These are phyloP conservation scores for Epinephelus malabaricus DNA, from an alignment of 2,797 vertebrate species.

Conservation along the genomic window DNA sequence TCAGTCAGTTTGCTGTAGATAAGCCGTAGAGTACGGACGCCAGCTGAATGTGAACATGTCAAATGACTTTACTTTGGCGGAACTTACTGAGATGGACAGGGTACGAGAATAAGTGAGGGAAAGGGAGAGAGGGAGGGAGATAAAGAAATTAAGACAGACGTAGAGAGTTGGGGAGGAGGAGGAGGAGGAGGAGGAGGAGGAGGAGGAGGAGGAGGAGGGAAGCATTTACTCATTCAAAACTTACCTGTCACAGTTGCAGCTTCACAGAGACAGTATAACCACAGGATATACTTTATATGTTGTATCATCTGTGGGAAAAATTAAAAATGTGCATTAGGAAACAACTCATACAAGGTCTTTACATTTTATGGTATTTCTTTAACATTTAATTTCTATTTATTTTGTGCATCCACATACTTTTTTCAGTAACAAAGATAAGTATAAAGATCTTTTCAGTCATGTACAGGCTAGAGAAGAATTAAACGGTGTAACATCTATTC, in stretches of 20 bases:
- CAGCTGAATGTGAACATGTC: slow-evolving; percentile 10
- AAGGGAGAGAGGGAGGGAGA: not conserved
- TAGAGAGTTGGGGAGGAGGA: not conserved
- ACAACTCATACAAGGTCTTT: not conserved
- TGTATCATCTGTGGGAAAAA: slow-evolving; percentile 90
- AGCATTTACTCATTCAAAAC: slow-evolving; percentile 40
- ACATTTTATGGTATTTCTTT: not conserved
- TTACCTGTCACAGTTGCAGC: slow-evolving; percentile 84
- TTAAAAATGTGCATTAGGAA: slow-evolving; percentile 39
- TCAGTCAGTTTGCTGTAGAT: slow-evolving; percentile 25
- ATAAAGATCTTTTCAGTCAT: not conserved
- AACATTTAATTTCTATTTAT: not conserved
- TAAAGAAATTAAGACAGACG: not conserved
- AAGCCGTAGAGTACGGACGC: not conserved
- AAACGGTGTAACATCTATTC: not conserved
- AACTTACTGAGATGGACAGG: not conserved
- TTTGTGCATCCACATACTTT: not conserved
- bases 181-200: slow-evolving; percentile 7
- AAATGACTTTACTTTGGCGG: not conserved
- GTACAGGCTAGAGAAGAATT: not conserved
- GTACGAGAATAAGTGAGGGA: not conserved
- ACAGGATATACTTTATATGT: slow-evolving; percentile 93
- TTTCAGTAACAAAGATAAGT: not conserved
- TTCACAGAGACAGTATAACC: slow-evolving; percentile 90
- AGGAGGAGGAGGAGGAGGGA: slow-evolving; percentile 12